phyloP scores from a whole-genome alignment of 1,140 invertebrate genomes.

The Patella vulgata region DNA sequence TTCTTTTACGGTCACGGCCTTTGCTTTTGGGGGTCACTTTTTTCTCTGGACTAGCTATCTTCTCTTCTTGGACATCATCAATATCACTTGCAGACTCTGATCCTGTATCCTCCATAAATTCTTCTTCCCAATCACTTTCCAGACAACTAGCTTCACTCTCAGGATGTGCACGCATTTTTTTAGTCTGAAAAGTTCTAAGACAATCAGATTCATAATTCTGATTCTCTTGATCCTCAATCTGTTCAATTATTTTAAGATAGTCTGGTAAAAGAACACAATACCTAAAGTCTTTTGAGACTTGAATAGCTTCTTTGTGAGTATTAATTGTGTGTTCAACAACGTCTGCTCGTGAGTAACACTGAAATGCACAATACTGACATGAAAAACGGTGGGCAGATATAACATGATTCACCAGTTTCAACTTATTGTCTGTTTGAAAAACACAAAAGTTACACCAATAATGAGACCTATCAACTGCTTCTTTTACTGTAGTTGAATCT shows the following conservation, averaged over 20 bases:
- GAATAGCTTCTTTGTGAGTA: neutral
- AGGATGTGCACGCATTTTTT: neutral
- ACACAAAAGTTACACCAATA: conserved; percentile 7
- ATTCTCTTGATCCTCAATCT: neutral
- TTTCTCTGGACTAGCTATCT: too few relatives aligned
- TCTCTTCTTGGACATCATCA: too few relatives aligned
- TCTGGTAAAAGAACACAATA: neutral
- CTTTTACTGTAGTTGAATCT: too few relatives aligned
- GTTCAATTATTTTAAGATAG: neutral
- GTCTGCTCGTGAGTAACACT: conserved; percentile 1
- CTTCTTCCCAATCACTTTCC: too few relatives aligned
- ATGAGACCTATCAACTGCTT: too few relatives aligned
- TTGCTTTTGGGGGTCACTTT: too few relatives aligned
- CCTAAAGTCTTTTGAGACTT: neutral
- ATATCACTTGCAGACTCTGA: too few relatives aligned
- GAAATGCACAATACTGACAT: conserved; percentile 1
- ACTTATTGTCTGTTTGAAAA: neutral
- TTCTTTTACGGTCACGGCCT: too few relatives aligned
- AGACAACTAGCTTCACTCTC: neutral
- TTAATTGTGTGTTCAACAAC: neutral
- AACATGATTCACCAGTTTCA: neutral
- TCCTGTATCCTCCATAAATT: too few relatives aligned
- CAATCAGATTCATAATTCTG: neutral
- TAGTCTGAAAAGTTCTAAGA: neutral
- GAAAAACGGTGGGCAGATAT: neutral